phyloP scores from a whole-genome alignment of 2,113 vertebrate genomes.

The Guaruba guarouba region DNA sequence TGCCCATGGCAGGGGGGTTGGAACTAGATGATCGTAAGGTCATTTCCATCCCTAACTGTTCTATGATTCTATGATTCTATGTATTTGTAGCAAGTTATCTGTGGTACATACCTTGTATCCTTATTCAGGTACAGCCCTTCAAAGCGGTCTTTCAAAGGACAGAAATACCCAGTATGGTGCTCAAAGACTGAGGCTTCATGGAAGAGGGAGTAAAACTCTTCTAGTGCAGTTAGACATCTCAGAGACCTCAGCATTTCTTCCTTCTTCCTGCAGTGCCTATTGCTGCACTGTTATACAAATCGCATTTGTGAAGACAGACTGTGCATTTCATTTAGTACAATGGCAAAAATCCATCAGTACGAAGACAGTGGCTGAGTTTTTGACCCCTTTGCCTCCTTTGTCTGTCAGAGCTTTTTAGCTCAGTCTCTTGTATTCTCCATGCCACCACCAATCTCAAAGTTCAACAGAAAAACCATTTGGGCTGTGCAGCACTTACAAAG shows the following conservation, averaged over 20 bases:
- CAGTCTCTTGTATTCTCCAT: background rate
- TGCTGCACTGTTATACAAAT: background rate
- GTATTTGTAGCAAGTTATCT: background rate
- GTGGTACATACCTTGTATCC: background rate
- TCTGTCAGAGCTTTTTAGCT: background rate
- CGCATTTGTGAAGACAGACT: background rate
- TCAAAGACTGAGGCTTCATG: background rate
- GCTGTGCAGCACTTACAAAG: background rate
- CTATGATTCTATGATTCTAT: too few relatives aligned
- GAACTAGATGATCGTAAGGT: too few relatives aligned
- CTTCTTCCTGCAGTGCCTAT: background rate
- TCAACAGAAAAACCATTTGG: background rate
- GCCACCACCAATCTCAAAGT: background rate
- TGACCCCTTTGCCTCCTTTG: background rate
- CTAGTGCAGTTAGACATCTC: background rate
- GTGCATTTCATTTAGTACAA: background rate
- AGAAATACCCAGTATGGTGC: background rate
- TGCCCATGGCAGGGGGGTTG: too few relatives aligned
- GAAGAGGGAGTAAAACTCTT: background rate
- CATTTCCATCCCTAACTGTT: too few relatives aligned
- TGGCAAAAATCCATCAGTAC: background rate
- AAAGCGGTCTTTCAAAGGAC: constrained; percentile 9
- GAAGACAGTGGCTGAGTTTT: background rate
- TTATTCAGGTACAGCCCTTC: background rate
- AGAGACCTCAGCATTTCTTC: background rate